A percentile compares a stretch with the other conserved stretches of the same genome.
Evolutionary conservation across 1,140 invertebrate genomes (phyloP).

Genomic region (Papilio dardanus): DNA sequence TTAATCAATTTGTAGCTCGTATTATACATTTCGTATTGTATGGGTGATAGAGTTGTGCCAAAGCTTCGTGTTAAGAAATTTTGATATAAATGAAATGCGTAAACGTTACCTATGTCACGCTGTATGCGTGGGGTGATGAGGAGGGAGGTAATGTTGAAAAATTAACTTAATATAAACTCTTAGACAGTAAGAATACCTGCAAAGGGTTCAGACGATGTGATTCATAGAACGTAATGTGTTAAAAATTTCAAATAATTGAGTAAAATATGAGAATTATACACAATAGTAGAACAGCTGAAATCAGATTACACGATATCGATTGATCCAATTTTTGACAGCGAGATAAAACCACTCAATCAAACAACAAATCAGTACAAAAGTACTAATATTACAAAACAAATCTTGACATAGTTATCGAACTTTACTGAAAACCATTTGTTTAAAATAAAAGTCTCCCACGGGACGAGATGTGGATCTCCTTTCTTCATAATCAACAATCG

Average conservation of each 20-base stretch:
- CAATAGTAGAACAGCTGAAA: not conserved
- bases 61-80: too few species aligned
- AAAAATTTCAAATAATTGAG: not conserved
- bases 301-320: not conserved
- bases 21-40: too few species aligned
- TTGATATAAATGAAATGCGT: not conserved
- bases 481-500: conserved; percentile 5
- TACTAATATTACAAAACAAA: not conserved
- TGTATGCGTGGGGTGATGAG: too few species aligned
- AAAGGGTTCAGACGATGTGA: not conserved
- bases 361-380: not conserved
- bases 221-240: not conserved
- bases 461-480: conserved; percentile 19
- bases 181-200: not conserved
- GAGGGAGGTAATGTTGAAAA: not conserved
- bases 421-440: not conserved
- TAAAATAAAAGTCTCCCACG: not conserved
- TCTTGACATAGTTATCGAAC: not conserved
- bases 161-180: not conserved
- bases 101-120: not conserved
- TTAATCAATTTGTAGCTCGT: not conserved
- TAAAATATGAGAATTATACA: not conserved
- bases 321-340: not conserved
- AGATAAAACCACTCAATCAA: not conserved
- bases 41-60: too few species aligned